These are phyloP conservation scores for Larimichthys polyactis DNA, from an alignment of 2,113 vertebrate genomes.

Conservation along the genomic window DNA sequence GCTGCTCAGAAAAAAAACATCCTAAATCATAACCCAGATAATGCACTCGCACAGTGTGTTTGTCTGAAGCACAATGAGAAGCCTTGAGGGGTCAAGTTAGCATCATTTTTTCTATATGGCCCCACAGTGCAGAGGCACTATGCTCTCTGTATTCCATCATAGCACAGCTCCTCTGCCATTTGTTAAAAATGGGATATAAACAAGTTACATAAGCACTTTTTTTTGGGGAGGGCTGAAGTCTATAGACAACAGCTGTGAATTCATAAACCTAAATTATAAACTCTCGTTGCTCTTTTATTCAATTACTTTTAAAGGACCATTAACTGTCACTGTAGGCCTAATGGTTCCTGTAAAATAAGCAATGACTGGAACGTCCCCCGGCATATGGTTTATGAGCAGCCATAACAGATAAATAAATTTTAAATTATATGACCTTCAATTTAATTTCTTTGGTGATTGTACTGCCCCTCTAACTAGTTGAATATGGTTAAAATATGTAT, in stretches of 20 bases:
- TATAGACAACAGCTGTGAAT: constrained; percentile 28
- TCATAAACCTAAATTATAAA: constrained; percentile 47
- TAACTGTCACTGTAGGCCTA: constrained; percentile 43
- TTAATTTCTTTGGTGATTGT: constrained; percentile 12
- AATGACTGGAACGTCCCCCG: constrained; percentile 15
- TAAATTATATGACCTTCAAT: constrained; percentile 44
- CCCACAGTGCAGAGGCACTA: constrained; percentile 29
- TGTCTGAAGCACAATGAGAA: constrained; percentile 62
- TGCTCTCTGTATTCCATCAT: constrained; percentile 43
- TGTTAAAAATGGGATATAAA: constrained; percentile 49
- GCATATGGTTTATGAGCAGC: constrained; percentile 37
- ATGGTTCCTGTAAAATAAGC: constrained; percentile 51
- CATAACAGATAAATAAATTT: constrained; percentile 55
- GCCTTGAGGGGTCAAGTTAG: constrained; percentile 64
- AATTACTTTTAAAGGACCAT: constrained; percentile 45
- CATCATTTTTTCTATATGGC: constrained; percentile 54
- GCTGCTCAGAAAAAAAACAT: constrained; percentile 49
- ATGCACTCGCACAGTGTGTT: constrained; percentile 63
- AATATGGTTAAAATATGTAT: constrained; percentile 19
- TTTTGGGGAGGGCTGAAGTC: constrained; percentile 1
- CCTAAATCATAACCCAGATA: constrained; percentile 59
- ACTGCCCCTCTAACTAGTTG: constrained; percentile 31
- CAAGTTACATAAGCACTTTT: constrained; percentile 46
- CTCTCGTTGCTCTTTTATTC: constrained; percentile 20
- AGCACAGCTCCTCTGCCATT: constrained; percentile 45